Evolutionary conservation across 2,797 vertebrate genomes (phyloP).

Genomic region (Menidia menidia): DNA sequence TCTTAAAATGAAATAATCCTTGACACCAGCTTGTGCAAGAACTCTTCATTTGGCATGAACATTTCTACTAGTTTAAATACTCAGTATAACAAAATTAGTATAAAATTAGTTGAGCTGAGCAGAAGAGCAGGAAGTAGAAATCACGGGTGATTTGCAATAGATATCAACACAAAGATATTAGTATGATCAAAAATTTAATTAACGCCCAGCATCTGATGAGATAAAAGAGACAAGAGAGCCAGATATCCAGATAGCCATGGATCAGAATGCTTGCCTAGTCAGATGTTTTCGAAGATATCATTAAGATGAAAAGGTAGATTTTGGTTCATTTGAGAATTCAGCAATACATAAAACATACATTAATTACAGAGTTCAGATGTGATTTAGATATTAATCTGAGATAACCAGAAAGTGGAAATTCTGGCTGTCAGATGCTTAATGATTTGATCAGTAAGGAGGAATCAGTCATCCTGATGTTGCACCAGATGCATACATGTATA

Average conservation of each 20-base stretch:
- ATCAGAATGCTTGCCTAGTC: slow-evolving; percentile 5
- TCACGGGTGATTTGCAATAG: slow-evolving; percentile 13
- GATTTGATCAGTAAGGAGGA: slow-evolving; percentile 33
- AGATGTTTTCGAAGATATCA: slow-evolving; percentile 13
- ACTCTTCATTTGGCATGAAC: too few relatives aligned
- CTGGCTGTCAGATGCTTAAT: slow-evolving; percentile 41
- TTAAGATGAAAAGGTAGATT: slow-evolving; percentile 27
- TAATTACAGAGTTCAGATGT: slow-evolving; percentile 12
- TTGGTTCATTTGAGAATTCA: slow-evolving; percentile 15
- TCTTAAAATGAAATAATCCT: too few relatives aligned
- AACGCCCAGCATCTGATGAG: neutral
- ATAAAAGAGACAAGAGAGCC: neutral
- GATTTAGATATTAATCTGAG: slow-evolving; percentile 12
- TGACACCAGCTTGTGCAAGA: too few relatives aligned
- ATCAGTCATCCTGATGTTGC: slow-evolving; percentile 13
- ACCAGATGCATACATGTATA: slow-evolving; percentile 1
- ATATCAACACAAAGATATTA: slow-evolving; percentile 19
- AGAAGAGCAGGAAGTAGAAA: neutral
- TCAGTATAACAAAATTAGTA: too few relatives aligned
- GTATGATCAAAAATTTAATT: slow-evolving; percentile 21
- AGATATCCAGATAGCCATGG: neutral
- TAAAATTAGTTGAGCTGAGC: neutral
- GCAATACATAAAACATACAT: slow-evolving; percentile 20
- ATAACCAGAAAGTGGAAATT: slow-evolving; percentile 26
- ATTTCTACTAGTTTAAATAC: neutral